Evolutionary conservation across 1,140 invertebrate genomes (phyloP).

Genomic region (Dreissena rostriformis): DNA sequence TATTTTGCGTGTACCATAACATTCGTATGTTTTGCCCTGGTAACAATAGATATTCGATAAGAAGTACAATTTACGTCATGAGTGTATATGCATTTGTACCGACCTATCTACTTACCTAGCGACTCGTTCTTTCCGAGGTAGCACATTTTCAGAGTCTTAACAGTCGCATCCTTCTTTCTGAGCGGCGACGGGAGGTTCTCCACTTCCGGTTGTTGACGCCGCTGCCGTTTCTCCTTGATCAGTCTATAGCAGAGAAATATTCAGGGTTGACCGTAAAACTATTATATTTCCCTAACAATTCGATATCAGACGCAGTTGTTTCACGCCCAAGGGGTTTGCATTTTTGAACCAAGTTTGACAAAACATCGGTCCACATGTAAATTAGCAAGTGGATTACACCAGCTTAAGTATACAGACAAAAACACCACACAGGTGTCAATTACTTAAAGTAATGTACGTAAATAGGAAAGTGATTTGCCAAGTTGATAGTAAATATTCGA

Average conservation of each 20-base stretch:
- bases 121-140: slow-evolving; percentile 75
- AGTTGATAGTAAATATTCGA: too few species aligned
- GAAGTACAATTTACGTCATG: too few species aligned
- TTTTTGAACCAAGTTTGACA: neutral
- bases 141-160: slow-evolving; percentile 70
- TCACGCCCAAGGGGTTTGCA: neutral
- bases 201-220: neutral
- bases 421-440: neutral
- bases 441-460: too few species aligned
- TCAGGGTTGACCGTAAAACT: neutral
- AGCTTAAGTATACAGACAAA: too few species aligned
- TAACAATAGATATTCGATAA: too few species aligned
- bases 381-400: too few species aligned
- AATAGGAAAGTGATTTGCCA: too few species aligned
- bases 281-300: neutral
- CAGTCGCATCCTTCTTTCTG: slow-evolving; percentile 64
- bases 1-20: too few species aligned
- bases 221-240: slow-evolving; percentile 43
- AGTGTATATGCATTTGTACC: too few species aligned
- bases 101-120: slow-evolving; percentile 64
- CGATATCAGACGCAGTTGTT: neutral
- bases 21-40: too few species aligned
- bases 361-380: neutral
- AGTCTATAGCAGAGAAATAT: slow-evolving; percentile 3
- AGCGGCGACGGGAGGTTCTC: slow-evolving; percentile 16